Percentiles rank a stretch among this genome's conserved stretches.
These are phyloP conservation scores for Ammodytes dubius DNA, from an alignment of 2,113 vertebrate genomes.

Conservation along the genomic window DNA sequence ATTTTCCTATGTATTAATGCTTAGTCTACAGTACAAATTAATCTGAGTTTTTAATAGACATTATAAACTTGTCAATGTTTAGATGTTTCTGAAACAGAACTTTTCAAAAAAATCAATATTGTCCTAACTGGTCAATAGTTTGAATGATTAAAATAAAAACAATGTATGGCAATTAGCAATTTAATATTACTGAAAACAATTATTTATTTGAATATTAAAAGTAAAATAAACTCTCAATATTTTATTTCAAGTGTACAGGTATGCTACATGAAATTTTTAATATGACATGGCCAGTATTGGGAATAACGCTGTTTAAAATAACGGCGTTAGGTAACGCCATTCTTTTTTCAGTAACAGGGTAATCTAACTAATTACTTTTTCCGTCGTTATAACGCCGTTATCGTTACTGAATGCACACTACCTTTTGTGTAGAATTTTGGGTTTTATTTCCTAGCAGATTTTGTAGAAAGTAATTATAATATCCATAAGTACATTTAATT, in stretches of 20 bases:
- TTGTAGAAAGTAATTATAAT: too few species aligned
- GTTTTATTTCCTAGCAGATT: too few species aligned
- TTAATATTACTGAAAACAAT: not conserved
- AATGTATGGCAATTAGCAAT: not conserved
- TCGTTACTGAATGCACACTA: too few species aligned
- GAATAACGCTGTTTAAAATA: too few species aligned
- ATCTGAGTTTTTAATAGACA: not conserved
- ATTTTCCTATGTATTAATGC: not conserved
- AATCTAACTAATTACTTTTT: too few species aligned
- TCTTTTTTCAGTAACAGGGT: too few species aligned
- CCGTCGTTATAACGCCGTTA: too few species aligned
- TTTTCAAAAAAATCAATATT: not conserved
- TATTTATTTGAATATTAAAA: not conserved
- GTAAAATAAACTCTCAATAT: not conserved
- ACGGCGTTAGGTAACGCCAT: too few species aligned
- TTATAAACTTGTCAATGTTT: not conserved
- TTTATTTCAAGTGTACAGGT: not conserved
- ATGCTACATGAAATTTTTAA: not conserved
- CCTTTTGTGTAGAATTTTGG: too few species aligned
- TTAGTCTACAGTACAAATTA: not conserved
- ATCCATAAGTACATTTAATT: too few species aligned
- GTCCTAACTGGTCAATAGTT: not conserved
- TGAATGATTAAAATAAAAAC: not conserved
- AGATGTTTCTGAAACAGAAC: not conserved
- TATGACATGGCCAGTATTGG: not conserved